phyloP scores from a whole-genome alignment of 2,113 vertebrate genomes.

The Archocentrus centrarchus region DNA sequence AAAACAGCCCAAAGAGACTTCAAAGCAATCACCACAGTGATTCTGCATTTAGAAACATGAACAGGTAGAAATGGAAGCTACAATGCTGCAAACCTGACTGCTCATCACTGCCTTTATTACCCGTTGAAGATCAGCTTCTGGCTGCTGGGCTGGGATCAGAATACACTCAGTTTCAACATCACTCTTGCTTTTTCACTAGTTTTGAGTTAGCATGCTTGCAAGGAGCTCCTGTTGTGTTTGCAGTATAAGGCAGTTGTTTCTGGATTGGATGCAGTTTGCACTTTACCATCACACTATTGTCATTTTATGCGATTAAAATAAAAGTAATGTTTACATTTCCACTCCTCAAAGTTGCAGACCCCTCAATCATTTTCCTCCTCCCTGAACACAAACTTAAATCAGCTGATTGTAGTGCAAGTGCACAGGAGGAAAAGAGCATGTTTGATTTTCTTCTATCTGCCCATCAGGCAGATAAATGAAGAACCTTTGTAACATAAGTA shows the following conservation, averaged over 20 bases:
- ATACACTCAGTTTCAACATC: not conserved
- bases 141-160: not conserved
- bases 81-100: too few relatives aligned
- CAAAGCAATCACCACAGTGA: too few relatives aligned
- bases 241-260: not conserved
- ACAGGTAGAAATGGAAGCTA: too few relatives aligned
- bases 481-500: too few relatives aligned
- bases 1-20: too few relatives aligned
- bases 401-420: not conserved
- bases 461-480: too few relatives aligned
- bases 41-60: too few relatives aligned
- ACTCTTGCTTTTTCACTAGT: not conserved
- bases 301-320: not conserved
- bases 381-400: not conserved
- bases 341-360: not conserved
- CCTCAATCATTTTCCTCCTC: not conserved
- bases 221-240: too few relatives aligned
- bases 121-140: too few relatives aligned
- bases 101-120: too few relatives aligned
- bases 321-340: not conserved
- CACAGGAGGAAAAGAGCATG: too few relatives aligned
- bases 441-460: too few relatives aligned
- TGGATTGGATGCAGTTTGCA: not conserved
- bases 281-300: not conserved
- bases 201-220: not conserved